Percentiles rank a stretch among this genome's conserved stretches.
phyloP scores from a whole-genome alignment of 2,888 invertebrate species.

The Amblyjoppa proteus region DNA sequence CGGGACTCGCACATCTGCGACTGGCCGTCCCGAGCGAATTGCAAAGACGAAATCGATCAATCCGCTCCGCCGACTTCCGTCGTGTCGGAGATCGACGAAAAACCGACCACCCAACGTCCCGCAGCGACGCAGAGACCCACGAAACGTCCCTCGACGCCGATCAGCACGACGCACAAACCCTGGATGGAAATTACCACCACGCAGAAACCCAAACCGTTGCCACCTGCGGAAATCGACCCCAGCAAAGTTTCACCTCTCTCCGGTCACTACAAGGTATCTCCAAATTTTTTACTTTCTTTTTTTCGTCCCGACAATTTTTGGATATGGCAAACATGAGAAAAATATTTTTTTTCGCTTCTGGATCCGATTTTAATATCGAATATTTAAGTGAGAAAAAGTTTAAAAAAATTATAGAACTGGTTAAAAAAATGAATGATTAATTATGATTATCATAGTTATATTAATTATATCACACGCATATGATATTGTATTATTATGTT shows the following conservation, averaged over 20 bases:
- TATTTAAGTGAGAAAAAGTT: too few relatives aligned
- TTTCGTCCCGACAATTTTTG: too few relatives aligned
- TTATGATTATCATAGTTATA: too few relatives aligned
- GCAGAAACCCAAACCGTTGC: slow-evolving; percentile 78
- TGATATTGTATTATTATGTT: too few relatives aligned
- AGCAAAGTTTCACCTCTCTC: slow-evolving; percentile 85
- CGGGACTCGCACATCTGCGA: slow-evolving; percentile 90
- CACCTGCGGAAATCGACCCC: slow-evolving; percentile 84
- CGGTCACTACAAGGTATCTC: slow-evolving; percentile 89
- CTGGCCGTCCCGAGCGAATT: slow-evolving; percentile 90
- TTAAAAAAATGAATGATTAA: too few relatives aligned
- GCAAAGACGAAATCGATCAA: slow-evolving; percentile 80
- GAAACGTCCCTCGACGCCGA: slow-evolving; percentile 77
- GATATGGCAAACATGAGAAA: neutral
- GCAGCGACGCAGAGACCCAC: slow-evolving; percentile 72
- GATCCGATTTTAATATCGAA: too few relatives aligned
- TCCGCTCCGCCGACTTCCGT: slow-evolving; percentile 54
- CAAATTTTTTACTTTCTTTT: neutral
- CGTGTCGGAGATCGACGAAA: slow-evolving; percentile 71
- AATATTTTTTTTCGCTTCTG: too few relatives aligned
- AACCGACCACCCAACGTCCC: slow-evolving; percentile 74
- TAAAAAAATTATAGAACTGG: too few relatives aligned
- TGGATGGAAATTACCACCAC: slow-evolving; percentile 62
- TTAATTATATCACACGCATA: too few relatives aligned
- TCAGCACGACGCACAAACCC: slow-evolving; percentile 50